Base-by-base conservation (phyloP, 2,797 vertebrate genomes). In the Staurois parvus region DNA sequence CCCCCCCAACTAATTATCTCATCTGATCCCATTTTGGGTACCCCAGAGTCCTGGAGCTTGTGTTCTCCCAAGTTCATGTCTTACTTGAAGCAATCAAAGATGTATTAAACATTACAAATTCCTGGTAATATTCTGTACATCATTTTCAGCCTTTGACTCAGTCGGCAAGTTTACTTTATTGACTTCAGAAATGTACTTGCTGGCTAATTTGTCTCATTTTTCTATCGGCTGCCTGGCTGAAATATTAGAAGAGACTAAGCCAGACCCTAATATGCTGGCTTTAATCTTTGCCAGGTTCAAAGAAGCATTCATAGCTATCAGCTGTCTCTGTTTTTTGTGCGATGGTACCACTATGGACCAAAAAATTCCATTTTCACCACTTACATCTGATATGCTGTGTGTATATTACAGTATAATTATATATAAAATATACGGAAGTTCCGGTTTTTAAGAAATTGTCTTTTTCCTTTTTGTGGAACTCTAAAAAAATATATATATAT, bases 111-210 rank as follows among this genome's bases (percentile, higher is more conserved):
- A 70, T 70, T 21, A 72, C 34, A 37, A 56, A 56, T 80, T 45
- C 29, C n/a, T 29, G 34, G 28, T 69, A 30, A 69, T 79, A 24
- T 52, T 11, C 48, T 7, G n/a, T 28, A 30, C 32, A 80, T 80
- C 30, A 72, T 48, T 80, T 72, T 69, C 77, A 69, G 67, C 67
- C 77, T 69, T 30, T 34, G 8, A 52, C 45, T 70, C 77, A 42
- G 69, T 79, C 68, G 45, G 66, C 64, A 69, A 32, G 29, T 79
- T 69, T 69, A 72, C n/a, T 45, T 72, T 59, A 84, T 84, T 84
- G 83, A 77, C 83, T 78, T 77, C 26, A 81, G 45, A 72, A 84
- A 79, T 79, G 28, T 70, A 42, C 67, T 72, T 9, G n/a, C 48
- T 56, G 70, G 68, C 32, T 84, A 70, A 84, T 84, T 84, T 72